Conservation (phyloP, 2,113 vertebrate genomes). For the Campylorhamphus procurvoides region DNA sequence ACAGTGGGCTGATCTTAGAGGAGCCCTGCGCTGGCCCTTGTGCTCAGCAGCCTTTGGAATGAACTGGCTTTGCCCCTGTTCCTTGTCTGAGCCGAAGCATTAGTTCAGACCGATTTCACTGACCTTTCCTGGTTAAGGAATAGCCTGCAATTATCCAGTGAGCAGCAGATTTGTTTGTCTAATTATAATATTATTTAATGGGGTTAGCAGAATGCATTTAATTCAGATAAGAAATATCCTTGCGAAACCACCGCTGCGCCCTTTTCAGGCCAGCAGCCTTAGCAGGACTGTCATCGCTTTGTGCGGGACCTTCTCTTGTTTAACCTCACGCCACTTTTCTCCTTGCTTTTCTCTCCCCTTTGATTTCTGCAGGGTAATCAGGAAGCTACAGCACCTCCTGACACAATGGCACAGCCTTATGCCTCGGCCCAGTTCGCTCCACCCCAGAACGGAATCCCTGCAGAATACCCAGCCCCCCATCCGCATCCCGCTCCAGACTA, state of each 20-base stretch:
- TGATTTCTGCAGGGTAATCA: slow-evolving; percentile 87
- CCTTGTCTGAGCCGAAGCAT: neutral
- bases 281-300: neutral
- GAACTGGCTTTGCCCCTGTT: neutral
- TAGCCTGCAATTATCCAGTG: neutral
- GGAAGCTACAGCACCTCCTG: slow-evolving; percentile 91
- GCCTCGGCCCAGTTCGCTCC: slow-evolving; percentile 91
- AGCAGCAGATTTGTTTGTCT: neutral
- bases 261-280: neutral
- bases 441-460: slow-evolving; percentile 90
- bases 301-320: neutral
- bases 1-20: neutral
- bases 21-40: neutral
- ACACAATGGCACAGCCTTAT: slow-evolving; percentile 96
- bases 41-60: neutral
- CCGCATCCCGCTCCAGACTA: slow-evolving; percentile 91
- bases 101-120: neutral
- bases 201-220: neutral
- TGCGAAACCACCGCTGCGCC: neutral
- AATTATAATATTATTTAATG: neutral
- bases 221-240: neutral
- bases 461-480: slow-evolving; percentile 90
- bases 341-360: neutral
- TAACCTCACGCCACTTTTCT: neutral
- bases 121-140: neutral